A percentile compares a stretch with the other conserved stretches of the same genome.
phyloP scores from a whole-genome alignment of 2,113 vertebrate genomes.

The Micronycteris hirsuta region DNA sequence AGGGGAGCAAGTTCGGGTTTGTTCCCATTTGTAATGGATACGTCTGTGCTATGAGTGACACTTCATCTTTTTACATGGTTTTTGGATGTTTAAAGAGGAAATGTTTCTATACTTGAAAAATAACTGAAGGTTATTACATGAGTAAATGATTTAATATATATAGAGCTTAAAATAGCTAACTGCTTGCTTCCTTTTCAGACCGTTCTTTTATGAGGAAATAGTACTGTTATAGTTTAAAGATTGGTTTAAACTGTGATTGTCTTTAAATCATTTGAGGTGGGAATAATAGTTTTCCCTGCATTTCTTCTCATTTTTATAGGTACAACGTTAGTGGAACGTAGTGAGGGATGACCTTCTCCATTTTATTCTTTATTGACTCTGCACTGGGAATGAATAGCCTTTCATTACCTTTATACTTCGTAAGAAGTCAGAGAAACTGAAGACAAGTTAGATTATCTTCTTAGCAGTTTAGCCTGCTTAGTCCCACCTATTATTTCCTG shows the following conservation, averaged over 20 bases:
- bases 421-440: not conserved
- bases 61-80: not conserved
- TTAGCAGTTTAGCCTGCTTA: not conserved
- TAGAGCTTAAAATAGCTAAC: not conserved
- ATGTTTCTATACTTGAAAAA: slow-evolving; percentile 4
- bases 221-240: not conserved
- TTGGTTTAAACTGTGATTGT: not conserved
- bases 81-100: slow-evolving; percentile 32
- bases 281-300: not conserved
- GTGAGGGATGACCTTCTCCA: not conserved
- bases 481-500: not conserved
- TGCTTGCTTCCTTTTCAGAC: not conserved
- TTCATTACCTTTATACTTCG: not conserved
- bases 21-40: not conserved
- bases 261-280: not conserved
- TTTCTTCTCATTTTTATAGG: not conserved
- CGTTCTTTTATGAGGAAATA: not conserved
- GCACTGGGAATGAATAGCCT: not conserved
- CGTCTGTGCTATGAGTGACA: not conserved
- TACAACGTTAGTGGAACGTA: not conserved
- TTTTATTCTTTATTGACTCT: not conserved
- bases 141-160: not conserved
- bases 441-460: not conserved
- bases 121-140: slow-evolving; percentile 10
- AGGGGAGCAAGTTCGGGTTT: not conserved